Evolutionary conservation across 2,113 vertebrate species (phyloP).

Genomic region (Myotis yumanensis): DNA sequence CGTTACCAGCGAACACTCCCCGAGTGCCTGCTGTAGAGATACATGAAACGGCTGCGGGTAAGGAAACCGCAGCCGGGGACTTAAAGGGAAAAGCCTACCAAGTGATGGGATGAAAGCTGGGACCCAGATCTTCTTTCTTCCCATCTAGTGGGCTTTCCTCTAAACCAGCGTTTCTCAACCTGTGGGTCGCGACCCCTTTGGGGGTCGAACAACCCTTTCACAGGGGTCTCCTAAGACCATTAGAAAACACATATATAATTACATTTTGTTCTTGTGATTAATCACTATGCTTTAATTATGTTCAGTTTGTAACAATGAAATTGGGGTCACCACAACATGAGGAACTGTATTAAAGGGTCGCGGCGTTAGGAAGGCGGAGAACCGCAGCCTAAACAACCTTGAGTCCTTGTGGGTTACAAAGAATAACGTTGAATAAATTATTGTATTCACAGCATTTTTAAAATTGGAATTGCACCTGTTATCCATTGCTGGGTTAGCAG

Average conservation of each 20-base stretch:
- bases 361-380: no score
- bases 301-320: no score
- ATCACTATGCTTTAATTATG: no score
- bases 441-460: background rate
- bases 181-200: no score
- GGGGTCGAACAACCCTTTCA: no score
- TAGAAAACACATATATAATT: no score
- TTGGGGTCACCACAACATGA: no score
- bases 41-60: accelerated
- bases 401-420: background rate
- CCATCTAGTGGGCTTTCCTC: background rate
- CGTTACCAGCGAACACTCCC: background rate
- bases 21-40: background rate
- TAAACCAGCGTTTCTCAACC: background rate
- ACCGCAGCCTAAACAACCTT: background rate
- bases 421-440: background rate
- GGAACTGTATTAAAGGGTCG: no score
- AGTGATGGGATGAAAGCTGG: background rate
- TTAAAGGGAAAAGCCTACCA: background rate
- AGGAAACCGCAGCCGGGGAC: background rate
- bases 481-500: background rate
- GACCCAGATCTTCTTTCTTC: background rate
- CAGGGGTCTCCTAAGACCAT: no score
- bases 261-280: no score
- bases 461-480: background rate